Evolutionary conservation across 2,113 vertebrate species (phyloP).

Genomic region (Fulmarus glacialis): DNA sequence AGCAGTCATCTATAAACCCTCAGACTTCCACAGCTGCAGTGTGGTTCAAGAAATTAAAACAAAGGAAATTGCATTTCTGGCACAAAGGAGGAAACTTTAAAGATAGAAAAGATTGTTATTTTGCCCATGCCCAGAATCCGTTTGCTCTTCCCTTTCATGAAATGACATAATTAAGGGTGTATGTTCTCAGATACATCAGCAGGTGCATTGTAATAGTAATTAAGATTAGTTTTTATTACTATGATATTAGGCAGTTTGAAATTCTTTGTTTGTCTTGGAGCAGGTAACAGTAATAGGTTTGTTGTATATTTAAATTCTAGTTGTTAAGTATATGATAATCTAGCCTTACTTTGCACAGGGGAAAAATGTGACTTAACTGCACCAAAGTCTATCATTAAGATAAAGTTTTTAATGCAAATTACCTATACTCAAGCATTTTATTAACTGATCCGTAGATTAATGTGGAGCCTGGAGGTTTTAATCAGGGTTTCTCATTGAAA

Average conservation of each 20-base stretch:
- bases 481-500: not conserved
- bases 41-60: not conserved
- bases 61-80: slow-evolving; percentile 8
- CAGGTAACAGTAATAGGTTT: not conserved
- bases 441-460: not conserved
- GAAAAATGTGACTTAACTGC: not conserved
- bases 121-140: not conserved
- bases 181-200: not conserved
- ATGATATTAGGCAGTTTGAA: not conserved
- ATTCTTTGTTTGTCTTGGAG: slow-evolving; percentile 31
- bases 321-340: not conserved
- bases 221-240: slow-evolving; percentile 49
- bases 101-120: not conserved
- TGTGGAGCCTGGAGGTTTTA: not conserved
- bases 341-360: not conserved
- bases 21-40: not conserved
- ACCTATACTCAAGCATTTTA: not conserved
- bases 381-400: not conserved
- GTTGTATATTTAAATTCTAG: slow-evolving; percentile 15
- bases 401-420: slow-evolving; percentile 22
- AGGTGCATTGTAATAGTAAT: not conserved
- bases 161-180: slow-evolving; percentile 25
- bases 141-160: not conserved
- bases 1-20: not conserved
- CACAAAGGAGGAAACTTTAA: not conserved